These are phyloP conservation scores for Drosophila nr. perissopoda DNA, from an alignment of 2,888 invertebrate genomes.

Conservation along the genomic window DNA sequence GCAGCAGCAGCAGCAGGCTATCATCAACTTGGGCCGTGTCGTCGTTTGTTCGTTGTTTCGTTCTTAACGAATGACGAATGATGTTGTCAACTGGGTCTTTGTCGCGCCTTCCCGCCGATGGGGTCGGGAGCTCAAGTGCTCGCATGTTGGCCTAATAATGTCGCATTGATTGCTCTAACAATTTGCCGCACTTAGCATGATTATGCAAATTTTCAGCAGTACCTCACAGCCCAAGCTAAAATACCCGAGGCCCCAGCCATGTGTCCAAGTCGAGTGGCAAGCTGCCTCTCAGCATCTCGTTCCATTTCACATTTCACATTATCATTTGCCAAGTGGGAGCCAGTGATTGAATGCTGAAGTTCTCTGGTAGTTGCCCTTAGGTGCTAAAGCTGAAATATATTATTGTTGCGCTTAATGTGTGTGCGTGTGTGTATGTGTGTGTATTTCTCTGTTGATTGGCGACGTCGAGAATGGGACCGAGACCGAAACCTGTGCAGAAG, in stretches of 20 bases:
- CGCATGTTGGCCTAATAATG: slow-evolving; percentile 73
- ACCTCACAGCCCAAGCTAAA: slow-evolving; percentile 11
- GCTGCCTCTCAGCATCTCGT: slow-evolving; percentile 44
- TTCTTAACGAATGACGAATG: slow-evolving; percentile 48
- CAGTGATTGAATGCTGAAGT: slow-evolving; percentile 52
- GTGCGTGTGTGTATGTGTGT: slow-evolving; percentile 3
- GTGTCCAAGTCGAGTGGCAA: slow-evolving; percentile 38
- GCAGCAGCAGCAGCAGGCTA: slow-evolving; percentile 10
- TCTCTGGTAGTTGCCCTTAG: slow-evolving; percentile 43
- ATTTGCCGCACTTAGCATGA: slow-evolving; percentile 61
- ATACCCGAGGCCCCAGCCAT: slow-evolving; percentile 26
- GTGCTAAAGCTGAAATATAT: slow-evolving; percentile 46
- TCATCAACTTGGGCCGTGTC: slow-evolving; percentile 26
- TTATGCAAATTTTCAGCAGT: slow-evolving; percentile 64
- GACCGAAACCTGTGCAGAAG: slow-evolving; percentile 15
- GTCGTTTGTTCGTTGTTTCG: slow-evolving; percentile 4
- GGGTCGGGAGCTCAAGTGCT: slow-evolving; percentile 47
- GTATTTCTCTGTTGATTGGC: slow-evolving; percentile 14
- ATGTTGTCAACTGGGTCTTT: slow-evolving; percentile 63
- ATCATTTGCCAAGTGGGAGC: slow-evolving; percentile 48
- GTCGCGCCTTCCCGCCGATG: slow-evolving; percentile 6
- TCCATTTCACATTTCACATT: slow-evolving; percentile 43
- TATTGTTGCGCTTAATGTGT: slow-evolving; percentile 37
- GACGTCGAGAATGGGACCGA: slow-evolving; percentile 12
- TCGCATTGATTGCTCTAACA: slow-evolving; percentile 56